Percentiles rank a stretch among this genome's conserved stretches.
Conservation (phyloP, 2,888 invertebrate genomes). For the Melipona beecheii region DNA sequence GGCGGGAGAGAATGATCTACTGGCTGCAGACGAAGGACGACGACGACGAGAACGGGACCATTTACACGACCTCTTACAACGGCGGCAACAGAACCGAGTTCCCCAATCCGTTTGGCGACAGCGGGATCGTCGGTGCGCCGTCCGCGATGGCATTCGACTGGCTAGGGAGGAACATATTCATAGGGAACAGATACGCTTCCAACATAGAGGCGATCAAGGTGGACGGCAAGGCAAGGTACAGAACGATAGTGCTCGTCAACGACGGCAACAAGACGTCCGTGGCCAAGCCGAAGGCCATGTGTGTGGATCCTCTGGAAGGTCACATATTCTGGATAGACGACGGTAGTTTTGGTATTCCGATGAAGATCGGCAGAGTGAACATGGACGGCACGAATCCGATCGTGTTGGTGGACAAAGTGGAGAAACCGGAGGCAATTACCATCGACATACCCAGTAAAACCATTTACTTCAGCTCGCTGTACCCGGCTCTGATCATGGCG, state of each 20-base stretch:
- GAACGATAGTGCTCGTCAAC: conserved; percentile 94
- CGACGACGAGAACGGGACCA: conserved; percentile 93
- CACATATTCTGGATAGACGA: conserved; percentile 97
- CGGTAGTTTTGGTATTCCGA: conserved; percentile 94
- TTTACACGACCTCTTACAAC: conserved; percentile 92
- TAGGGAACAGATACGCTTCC: conserved; percentile 95
- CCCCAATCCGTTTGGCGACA: conserved; percentile 88
- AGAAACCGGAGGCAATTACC: conserved; percentile 93
- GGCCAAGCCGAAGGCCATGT: conserved; percentile 94
- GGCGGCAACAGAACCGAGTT: conserved; percentile 94
- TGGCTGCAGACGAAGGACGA: conserved; percentile 92
- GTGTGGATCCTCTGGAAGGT: conserved; percentile 96
- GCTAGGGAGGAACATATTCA: conserved; percentile 97
- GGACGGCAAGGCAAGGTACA: conserved; percentile 93
- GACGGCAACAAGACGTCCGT: conserved; percentile 94
- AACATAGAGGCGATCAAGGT: conserved; percentile 95
- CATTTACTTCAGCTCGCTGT: conserved; percentile 94
- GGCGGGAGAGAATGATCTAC: conserved; percentile 92
- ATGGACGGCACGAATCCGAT: conserved; percentile 95
- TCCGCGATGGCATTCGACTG: conserved; percentile 98
- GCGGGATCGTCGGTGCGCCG: conserved; percentile 95
- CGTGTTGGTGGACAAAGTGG: conserved; percentile 89
- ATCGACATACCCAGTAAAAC: conserved; percentile 93
- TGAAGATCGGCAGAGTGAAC: conserved; percentile 95
- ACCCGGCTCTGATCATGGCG: conserved; percentile 89